Percentiles rank a stretch among this genome's conserved stretches.
phyloP scores from a whole-genome alignment of 1,140 invertebrate species.

The Oryzaephilus surinamensis region DNA sequence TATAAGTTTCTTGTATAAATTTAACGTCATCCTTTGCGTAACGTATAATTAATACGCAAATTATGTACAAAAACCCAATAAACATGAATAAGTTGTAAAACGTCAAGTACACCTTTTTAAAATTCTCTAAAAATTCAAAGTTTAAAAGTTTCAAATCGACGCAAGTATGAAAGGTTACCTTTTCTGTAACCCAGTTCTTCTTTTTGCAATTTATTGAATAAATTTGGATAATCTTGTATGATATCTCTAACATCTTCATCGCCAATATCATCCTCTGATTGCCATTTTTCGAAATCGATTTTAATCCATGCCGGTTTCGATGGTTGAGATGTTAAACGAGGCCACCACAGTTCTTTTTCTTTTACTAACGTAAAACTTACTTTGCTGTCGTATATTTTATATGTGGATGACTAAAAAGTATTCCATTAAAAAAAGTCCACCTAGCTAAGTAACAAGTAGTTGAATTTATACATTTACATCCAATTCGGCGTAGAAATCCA shows the following conservation, averaged over 20 bases:
- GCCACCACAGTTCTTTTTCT: conserved; percentile 63
- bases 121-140: conserved; percentile 52
- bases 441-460: neutral
- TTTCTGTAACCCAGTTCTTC: conserved; percentile 69
- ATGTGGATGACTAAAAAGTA: conserved; percentile 39
- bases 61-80: conserved; percentile 72
- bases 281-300: conserved; percentile 76
- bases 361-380: conserved; percentile 71
- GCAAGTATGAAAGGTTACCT: conserved; percentile 48
- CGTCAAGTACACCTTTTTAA: conserved; percentile 76
- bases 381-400: conserved; percentile 59
- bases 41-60: conserved; percentile 60
- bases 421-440: neutral
- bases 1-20: conserved; percentile 63
- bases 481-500: conserved; percentile 60
- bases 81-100: conserved; percentile 89
- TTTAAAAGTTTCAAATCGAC: neutral
- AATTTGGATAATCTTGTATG: conserved; percentile 62
- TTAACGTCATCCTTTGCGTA: conserved; percentile 64
- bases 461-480: conserved; percentile 49
- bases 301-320: conserved; percentile 85
- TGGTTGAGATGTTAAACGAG: conserved; percentile 60
- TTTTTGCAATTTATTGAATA: conserved; percentile 64
- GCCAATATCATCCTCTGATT: conserved; percentile 51
- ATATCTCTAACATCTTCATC: conserved; percentile 55